Percentiles rank a stretch among this genome's conserved stretches.
These are phyloP conservation scores for Pteronotus mesoamericanus DNA, from an alignment of 2,797 vertebrate species.

Conservation along the genomic window DNA sequence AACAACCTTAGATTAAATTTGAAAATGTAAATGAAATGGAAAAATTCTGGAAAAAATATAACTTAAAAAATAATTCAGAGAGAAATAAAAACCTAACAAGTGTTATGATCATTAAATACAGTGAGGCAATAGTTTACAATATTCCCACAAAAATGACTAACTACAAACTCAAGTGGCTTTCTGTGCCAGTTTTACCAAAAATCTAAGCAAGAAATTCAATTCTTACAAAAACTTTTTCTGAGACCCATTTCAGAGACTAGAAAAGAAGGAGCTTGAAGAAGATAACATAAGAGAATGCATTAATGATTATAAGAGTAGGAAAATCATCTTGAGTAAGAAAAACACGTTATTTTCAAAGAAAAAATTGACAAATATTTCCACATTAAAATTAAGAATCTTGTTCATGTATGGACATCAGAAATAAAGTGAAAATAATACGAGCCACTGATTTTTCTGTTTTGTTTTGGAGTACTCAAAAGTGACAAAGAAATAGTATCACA, in stretches of 20 bases:
- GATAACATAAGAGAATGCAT: not conserved
- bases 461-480: not conserved
- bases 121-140: not conserved
- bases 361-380: not conserved
- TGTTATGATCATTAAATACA: not conserved
- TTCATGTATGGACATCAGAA: not conserved
- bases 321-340: not conserved
- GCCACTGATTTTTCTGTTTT: not conserved
- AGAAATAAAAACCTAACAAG: not conserved
- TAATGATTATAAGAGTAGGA: not conserved
- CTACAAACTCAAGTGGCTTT: not conserved
- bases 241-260: not conserved
- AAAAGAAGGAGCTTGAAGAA: not conserved
- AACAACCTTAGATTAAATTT: not conserved
- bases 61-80: not conserved
- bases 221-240: not conserved
- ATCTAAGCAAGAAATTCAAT: not conserved
- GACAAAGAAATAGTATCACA: not conserved
- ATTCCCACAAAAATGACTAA: not conserved
- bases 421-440: not conserved
- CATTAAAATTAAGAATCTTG: not conserved
- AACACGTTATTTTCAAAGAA: not conserved
- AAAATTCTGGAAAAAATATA: not conserved
- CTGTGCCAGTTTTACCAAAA: not conserved
- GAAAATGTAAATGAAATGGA: not conserved